These are phyloP conservation scores for Ectemnius continuus DNA, from an alignment of 2,888 invertebrate species.

Conservation along the genomic window DNA sequence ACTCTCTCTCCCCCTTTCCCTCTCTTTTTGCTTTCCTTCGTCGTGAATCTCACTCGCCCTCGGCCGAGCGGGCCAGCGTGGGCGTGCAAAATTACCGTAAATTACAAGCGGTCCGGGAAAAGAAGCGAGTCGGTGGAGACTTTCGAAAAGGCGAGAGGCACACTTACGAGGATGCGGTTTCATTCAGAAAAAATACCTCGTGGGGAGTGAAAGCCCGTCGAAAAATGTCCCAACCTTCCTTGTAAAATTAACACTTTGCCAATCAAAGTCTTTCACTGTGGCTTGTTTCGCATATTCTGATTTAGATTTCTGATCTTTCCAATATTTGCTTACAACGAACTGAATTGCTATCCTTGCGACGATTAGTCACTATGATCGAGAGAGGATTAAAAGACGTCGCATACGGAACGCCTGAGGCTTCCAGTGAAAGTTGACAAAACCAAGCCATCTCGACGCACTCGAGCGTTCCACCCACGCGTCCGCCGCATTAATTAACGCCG, in stretches of 20 bases:
- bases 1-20: background rate
- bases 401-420: constrained; percentile 31
- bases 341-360: too few species aligned
- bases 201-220: constrained; percentile 53
- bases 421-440: constrained; percentile 63
- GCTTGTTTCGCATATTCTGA: constrained; percentile 4
- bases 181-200: constrained; percentile 50
- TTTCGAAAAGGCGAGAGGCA: constrained; percentile 62
- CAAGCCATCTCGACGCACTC: constrained; percentile 36
- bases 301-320: too few species aligned
- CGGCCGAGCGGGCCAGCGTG: background rate
- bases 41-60: background rate
- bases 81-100: constrained; percentile 58
- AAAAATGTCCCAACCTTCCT: constrained; percentile 30
- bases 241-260: background rate
- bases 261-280: constrained; percentile 29
- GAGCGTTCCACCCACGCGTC: constrained; percentile 56
- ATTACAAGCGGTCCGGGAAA: constrained; percentile 56
- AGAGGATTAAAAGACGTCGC: constrained; percentile 27
- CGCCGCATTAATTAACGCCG: constrained; percentile 59
- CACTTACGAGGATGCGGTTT: constrained; percentile 21
- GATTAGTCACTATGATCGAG: constrained; percentile 48
- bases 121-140: constrained; percentile 43
- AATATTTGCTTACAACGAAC: too few species aligned
- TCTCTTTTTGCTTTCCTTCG: background rate